Conservation (phyloP, 2,888 invertebrate genomes). For the Cephus pygmeus region DNA sequence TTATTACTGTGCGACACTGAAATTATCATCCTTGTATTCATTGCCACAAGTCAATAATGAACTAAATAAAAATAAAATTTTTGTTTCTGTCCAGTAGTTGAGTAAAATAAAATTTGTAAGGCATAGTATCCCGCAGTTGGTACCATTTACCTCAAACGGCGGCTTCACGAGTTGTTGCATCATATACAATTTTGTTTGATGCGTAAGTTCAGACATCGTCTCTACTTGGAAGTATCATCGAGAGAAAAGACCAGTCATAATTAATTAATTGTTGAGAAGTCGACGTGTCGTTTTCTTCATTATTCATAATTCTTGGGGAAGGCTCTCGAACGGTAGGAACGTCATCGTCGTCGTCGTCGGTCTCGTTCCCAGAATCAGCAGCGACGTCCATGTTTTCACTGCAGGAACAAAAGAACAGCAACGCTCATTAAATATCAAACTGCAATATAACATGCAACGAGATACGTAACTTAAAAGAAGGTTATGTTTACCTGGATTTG, state of each 20-base stretch:
- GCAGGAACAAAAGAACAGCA: not conserved
- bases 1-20: not conserved
- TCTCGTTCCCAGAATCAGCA: slow-evolving; percentile 34
- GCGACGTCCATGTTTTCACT: not conserved
- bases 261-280: slow-evolving; percentile 27
- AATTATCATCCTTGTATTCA: not conserved
- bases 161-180: not conserved
- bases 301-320: slow-evolving; percentile 23
- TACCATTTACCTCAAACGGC: not conserved
- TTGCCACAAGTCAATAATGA: not conserved
- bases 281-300: slow-evolving; percentile 12
- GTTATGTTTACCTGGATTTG: not conserved
- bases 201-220: slow-evolving; percentile 12
- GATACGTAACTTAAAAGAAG: not conserved
- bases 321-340: slow-evolving; percentile 12
- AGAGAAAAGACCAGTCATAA: slow-evolving; percentile 54
- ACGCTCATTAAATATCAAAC: not conserved
- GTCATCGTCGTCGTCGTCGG: slow-evolving; percentile 39
- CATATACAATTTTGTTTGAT: not conserved
- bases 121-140: not conserved
- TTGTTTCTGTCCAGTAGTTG: not conserved
- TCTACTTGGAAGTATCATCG: slow-evolving; percentile 48
- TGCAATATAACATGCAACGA: not conserved
- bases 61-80: not conserved
- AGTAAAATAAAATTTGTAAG: not conserved